Conservation (phyloP, 2,113 vertebrate genomes). For the Phainopepla nitens region DNA sequence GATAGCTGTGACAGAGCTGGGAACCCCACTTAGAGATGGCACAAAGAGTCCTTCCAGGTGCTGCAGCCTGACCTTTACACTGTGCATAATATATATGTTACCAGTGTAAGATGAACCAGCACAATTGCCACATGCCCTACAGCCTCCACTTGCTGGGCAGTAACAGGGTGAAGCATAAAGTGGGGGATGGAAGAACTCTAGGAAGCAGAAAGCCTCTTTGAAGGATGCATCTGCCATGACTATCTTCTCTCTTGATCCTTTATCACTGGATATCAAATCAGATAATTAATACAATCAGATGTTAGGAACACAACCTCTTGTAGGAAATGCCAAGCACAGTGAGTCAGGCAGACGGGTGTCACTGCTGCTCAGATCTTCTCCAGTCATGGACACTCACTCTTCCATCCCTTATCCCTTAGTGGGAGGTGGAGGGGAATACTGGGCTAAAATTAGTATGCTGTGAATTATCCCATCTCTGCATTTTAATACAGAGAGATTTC, state of each 20-base stretch:
- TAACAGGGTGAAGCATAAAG: background rate
- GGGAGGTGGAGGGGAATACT: background rate
- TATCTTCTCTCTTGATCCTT: background rate
- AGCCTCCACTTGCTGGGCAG: background rate
- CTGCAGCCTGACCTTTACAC: background rate
- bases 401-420: background rate
- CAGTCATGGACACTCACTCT: background rate
- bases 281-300: background rate
- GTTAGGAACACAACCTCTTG: background rate
- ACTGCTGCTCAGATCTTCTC: background rate
- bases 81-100: fast-evolving
- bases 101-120: background rate
- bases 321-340: background rate
- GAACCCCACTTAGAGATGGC: background rate
- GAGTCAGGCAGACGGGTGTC: background rate
- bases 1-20: background rate
- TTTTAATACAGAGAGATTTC: background rate
- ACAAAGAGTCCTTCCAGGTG: background rate
- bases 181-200: background rate
- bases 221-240: background rate
- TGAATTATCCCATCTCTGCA: background rate
- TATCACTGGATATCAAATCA: background rate
- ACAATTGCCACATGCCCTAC: fast-evolving
- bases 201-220: background rate
- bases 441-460: background rate